These are phyloP conservation scores for Beris chalybata DNA, from an alignment of 2,888 invertebrate genomes.

Conservation along the genomic window DNA sequence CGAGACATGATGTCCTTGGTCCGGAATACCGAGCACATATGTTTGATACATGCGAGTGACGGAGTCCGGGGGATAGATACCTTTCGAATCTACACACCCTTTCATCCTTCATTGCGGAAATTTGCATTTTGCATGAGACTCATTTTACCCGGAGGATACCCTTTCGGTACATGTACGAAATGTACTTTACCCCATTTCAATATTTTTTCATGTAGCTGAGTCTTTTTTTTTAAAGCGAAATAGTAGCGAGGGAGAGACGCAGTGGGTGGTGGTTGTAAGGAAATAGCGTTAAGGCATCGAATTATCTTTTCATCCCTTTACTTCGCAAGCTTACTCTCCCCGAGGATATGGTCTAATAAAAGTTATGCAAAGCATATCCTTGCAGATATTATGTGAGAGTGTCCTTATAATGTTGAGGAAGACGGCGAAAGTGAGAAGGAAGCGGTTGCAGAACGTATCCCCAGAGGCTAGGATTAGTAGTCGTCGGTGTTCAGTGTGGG, in stretches of 20 bases:
- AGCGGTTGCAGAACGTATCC: too few relatives aligned
- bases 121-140: constrained; percentile 33
- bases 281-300: constrained; percentile 23
- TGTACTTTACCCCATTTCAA: constrained; percentile 24
- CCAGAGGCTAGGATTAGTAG: too few relatives aligned
- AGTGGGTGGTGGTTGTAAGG: constrained; percentile 7
- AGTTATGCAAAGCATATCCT: constrained; percentile 17
- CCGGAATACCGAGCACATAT: constrained; percentile 23
- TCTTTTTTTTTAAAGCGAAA: constrained; percentile 6
- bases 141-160: constrained; percentile 28
- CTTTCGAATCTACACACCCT: constrained; percentile 16
- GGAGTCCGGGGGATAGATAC: constrained; percentile 1
- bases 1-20: constrained; percentile 24
- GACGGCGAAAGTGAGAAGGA: too few relatives aligned
- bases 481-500: too few relatives aligned
- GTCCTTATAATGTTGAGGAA: too few relatives aligned
- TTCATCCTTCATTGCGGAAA: constrained; percentile 29
- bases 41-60: neutral
- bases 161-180: constrained; percentile 27
- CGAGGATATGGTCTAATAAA: constrained; percentile 17
- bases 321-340: neutral
- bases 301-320: constrained; percentile 18
- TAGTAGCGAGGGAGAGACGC: too few relatives aligned
- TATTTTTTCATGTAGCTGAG: constrained; percentile 11
- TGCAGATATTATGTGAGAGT: neutral